Evolutionary conservation across 2,113 vertebrate species (phyloP), one percentile per base, ranked within the genome.

Genomic region (Cichladusa arquata): DNA sequence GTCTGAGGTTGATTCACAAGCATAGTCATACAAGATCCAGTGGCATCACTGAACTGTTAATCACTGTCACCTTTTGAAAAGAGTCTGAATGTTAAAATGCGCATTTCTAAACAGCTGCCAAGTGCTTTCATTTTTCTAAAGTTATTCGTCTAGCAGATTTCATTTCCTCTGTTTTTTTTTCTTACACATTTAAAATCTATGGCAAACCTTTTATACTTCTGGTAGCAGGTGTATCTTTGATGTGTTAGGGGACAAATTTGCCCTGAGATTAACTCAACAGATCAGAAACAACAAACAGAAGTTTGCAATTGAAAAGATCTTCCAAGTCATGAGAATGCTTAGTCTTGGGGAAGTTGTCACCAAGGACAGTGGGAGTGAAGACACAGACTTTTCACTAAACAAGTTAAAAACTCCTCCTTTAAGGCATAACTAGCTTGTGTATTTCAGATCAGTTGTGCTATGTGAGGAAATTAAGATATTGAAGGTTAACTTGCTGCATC

Each of bases 61-160:
- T 95, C 87, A 90, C 48, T 91, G 74, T 87, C 93, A 95, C 73
- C 81, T 74, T 88, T 81, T 54, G 73, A 91, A 82, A 81, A 79
- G 53, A 72, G 51, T n/a, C 61, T 86, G 42, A 38, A 50, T 93
- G 53, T 91, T 89, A 61, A 93, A 82, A 84, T 53, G 58, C 45
- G 91, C 22, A 53, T 91, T 95, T 89, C 48, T 85, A 72, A 89
- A 76, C 40, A 84, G 20, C 84, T 95, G 91, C 53, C 48, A 72
- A 53, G 48, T 82, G n/a, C 4, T 74, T 77, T 78, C 22, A 26
- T 81, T 85, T 90, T 70, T 33, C 67, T 86, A 78, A 95, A 92
- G 64, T 50, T 13, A 53, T 54, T 83, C 61, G 36, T 77, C 50
- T 82, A 14, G 48, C 40, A 92, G 53, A 80, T 80, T 72, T 65